Conservation (phyloP, 2,888 invertebrate genomes). For the Dynastes maya region DNA sequence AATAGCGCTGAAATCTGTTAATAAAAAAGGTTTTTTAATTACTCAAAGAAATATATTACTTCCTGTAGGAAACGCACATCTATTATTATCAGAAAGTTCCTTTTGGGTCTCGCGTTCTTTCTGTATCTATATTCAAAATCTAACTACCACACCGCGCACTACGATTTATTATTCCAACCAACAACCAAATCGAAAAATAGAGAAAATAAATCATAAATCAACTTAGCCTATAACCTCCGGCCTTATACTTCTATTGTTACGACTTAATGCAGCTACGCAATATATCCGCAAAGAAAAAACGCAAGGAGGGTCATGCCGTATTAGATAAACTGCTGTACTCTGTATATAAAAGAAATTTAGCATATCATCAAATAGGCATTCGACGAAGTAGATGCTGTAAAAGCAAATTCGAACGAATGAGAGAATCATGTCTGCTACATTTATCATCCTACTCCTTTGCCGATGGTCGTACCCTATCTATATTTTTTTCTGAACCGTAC, state of each 20-base stretch:
- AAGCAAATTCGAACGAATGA: slow-evolving; percentile 46
- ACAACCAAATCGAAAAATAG: slow-evolving; percentile 33
- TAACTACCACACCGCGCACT: slow-evolving; percentile 24
- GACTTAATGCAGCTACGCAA: slow-evolving; percentile 28
- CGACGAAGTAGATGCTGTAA: slow-evolving; percentile 49
- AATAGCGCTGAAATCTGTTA: background rate
- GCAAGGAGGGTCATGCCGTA: slow-evolving; percentile 29
- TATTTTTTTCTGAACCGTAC: slow-evolving; percentile 46
- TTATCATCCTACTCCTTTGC: slow-evolving; percentile 49
- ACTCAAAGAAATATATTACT: slow-evolving; percentile 11
- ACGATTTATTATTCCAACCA: slow-evolving; percentile 21
- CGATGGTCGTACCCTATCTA: slow-evolving; percentile 45
- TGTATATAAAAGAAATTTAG: slow-evolving; percentile 44
- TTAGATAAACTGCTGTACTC: slow-evolving; percentile 27
- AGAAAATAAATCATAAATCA: slow-evolving; percentile 45
- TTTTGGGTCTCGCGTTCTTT: background rate
- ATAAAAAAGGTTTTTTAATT: background rate
- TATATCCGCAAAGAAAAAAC: slow-evolving; percentile 17
- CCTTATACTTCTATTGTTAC: slow-evolving; percentile 37
- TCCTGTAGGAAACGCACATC: background rate
- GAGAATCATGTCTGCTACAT: slow-evolving; percentile 50
- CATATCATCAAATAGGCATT: slow-evolving; percentile 49
- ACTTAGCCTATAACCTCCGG: slow-evolving; percentile 42
- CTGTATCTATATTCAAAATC: background rate
- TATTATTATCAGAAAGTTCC: background rate